Evolutionary conservation across 2,113 vertebrate genomes (phyloP).

Genomic region (Notiomystis cincta): DNA sequence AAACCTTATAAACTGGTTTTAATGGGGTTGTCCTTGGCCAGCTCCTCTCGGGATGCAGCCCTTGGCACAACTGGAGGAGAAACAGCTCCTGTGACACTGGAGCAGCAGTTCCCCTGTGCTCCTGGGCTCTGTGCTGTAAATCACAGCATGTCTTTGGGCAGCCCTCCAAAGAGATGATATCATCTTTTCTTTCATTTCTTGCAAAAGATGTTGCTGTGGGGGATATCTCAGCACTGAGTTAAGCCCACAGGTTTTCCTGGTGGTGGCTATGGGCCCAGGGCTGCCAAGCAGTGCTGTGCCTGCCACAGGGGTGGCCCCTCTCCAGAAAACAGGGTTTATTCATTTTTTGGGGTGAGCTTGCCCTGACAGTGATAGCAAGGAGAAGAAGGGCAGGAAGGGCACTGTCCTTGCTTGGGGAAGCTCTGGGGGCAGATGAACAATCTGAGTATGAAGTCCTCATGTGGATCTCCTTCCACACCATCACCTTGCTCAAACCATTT

Average conservation of each 20-base stretch:
- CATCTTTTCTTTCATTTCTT: not conserved
- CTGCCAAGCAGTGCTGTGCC: not conserved
- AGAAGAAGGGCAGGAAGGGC: not conserved
- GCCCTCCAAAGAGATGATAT: not conserved
- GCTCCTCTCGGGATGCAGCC: not conserved
- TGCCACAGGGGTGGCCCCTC: not conserved
- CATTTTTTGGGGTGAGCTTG: not conserved
- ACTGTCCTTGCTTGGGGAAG: not conserved
- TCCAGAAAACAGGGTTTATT: not conserved
- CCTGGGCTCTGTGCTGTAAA: not conserved
- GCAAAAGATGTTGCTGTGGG: not conserved
- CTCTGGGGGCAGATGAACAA: not conserved
- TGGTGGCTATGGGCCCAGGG: accelerated
- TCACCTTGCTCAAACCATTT: not conserved
- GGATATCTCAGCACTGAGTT: accelerated
- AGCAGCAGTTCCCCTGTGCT: not conserved
- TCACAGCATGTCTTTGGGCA: not conserved
- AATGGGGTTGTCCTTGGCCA: not conserved
- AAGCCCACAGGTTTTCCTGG: not conserved
- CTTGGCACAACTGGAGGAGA: accelerated
- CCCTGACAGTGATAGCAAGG: not conserved
- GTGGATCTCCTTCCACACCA: not conserved
- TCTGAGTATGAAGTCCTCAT: not conserved
- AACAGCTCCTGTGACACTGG: not conserved
- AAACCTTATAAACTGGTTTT: not conserved